Base-by-base conservation (phyloP, 2,888 invertebrate genomes). In the Ashinkailepas kermadecensis region DNA sequence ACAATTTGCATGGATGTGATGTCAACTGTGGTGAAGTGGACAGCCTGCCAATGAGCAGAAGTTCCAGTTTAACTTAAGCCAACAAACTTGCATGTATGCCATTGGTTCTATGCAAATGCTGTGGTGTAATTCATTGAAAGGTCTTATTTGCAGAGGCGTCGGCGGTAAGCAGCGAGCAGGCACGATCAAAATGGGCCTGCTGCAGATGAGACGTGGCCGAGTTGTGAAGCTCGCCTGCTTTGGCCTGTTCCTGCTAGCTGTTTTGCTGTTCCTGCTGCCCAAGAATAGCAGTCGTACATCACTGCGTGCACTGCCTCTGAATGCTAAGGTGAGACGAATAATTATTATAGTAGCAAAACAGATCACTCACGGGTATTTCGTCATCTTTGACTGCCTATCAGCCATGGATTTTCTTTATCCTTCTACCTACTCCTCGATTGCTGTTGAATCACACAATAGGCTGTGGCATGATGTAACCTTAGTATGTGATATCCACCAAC, bases 141-240 rank as follows among this genome's bases (percentile, higher is more conserved):
- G 39, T 39, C 39, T 1, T 4, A 39, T 39, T 39, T 39, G 39
- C 39, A 39, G 39, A 39, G 4, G 39, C 39, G 39, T 39, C 39
- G 39, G 39, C 39, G 39, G 39, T 39, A 39, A 39, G 39, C 39
- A 39, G 39, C 39, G 39, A 39, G 39, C 39, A 39, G 39, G 39
- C 39, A 39, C 39, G 39, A 39, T 39, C 57, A 83, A 58, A 18
- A 83, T 83, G 83, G 59, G 83, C 21, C 67, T 83, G 21, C 21
- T 83, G 25, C 81, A 81, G 74, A 23, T 82, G 18, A 81, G 83
- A n/a, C 81, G 83, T 1, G 82, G 82, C 67, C 82, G 83, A 23
- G 57, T 81, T 6, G n/a, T 83, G 78, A 82, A 82, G 81, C 80
- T 81, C 80, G 57, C 78, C 23, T 18, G n/a, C 8, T 21, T 83